phyloP scores from a whole-genome alignment of 2,113 vertebrate genomes.

The Catagonus wagneri region DNA sequence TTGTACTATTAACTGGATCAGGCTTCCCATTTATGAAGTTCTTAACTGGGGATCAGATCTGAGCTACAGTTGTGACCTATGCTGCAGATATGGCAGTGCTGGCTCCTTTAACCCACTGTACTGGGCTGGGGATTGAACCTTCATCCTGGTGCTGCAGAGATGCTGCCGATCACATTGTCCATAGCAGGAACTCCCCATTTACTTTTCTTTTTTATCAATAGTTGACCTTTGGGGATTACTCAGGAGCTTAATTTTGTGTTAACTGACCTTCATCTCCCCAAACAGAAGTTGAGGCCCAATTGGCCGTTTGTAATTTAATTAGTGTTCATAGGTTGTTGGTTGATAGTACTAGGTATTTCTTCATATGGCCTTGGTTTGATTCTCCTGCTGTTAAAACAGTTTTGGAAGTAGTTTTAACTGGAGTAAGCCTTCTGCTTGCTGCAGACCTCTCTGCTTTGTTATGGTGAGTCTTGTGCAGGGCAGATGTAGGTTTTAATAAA shows the following conservation, averaged over 20 bases:
- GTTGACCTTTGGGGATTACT: conserved; percentile 52
- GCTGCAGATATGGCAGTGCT: too few species aligned
- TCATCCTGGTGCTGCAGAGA: too few species aligned
- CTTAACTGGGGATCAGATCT: too few species aligned
- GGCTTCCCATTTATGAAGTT: too few species aligned
- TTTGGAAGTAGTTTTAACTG: conserved; percentile 75
- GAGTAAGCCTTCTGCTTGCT: conserved; percentile 74
- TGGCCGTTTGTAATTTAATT: conserved; percentile 46
- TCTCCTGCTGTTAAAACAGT: conserved; percentile 67
- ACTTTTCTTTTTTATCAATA: conserved; percentile 36
- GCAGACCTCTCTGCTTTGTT: conserved; percentile 65
- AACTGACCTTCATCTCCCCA: background rate
- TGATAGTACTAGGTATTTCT: conserved; percentile 66
- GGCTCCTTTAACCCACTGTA: too few species aligned
- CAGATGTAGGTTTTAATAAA: conserved; percentile 89
- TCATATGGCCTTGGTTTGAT: conserved; percentile 66
- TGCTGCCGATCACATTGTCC: too few species aligned
- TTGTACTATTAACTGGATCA: background rate
- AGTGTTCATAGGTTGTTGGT: conserved; percentile 79
- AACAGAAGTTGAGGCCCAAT: conserved; percentile 8
- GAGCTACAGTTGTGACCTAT: too few species aligned
- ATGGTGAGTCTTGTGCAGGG: conserved; percentile 75
- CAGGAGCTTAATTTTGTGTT: conserved; percentile 38
- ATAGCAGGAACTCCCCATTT: background rate
- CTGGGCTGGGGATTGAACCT: too few species aligned